A percentile compares a stretch with the other conserved stretches of the same genome.
These are phyloP conservation scores for Pyralis farinalis DNA, from an alignment of 2,888 invertebrate genomes.

Conservation along the genomic window DNA sequence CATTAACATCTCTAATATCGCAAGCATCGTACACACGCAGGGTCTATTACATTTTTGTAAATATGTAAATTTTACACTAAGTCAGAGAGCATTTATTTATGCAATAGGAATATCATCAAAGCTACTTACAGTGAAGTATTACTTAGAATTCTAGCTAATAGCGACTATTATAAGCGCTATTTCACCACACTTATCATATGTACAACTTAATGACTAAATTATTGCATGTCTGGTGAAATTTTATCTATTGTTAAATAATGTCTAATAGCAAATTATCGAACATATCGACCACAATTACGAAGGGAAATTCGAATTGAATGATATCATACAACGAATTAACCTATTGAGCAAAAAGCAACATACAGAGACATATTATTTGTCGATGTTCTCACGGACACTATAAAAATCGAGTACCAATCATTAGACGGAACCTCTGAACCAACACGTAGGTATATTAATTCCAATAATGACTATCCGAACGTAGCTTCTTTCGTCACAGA, in stretches of 20 bases:
- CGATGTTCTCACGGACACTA: constrained; percentile 69
- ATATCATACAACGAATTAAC: constrained; percentile 45
- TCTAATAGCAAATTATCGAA: constrained; percentile 39
- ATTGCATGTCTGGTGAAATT: constrained; percentile 12
- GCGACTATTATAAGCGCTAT: constrained; percentile 2
- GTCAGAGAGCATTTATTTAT: not conserved
- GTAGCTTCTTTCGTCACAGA: constrained; percentile 74
- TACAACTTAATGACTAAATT: constrained; percentile 8
- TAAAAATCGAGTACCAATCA: constrained; percentile 69
- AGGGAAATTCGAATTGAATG: constrained; percentile 39
- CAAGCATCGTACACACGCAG: not conserved
- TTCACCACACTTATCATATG: constrained; percentile 6
- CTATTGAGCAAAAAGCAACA: constrained; percentile 52
- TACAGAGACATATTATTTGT: constrained; percentile 68
- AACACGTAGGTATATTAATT: constrained; percentile 80
- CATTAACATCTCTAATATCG: not conserved
- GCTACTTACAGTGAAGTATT: not conserved
- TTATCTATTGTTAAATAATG: constrained; percentile 18
- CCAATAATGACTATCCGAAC: constrained; percentile 72
- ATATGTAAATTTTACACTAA: not conserved
- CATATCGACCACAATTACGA: constrained; percentile 58
- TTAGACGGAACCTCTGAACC: constrained; percentile 72
- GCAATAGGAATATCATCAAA: not conserved
- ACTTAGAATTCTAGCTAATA: not conserved
- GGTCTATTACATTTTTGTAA: not conserved